Evolutionary conservation across 2,797 vertebrate species (phyloP), one percentile per base, ranked within the genome.

Genomic region (Nothura maculosa): DNA sequence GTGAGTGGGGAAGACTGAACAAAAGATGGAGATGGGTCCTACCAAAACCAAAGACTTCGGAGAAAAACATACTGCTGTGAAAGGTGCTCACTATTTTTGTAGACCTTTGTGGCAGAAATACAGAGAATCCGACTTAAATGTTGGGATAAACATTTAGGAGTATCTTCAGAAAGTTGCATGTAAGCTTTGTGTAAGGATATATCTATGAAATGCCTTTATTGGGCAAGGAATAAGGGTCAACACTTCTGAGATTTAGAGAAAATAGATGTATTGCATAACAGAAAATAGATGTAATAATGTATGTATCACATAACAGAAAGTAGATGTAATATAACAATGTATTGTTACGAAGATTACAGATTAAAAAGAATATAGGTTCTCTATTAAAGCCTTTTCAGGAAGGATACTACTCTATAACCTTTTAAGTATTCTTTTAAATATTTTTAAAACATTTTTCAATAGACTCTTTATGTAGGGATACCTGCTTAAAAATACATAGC

Each of bases 381-480:
- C 61, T 67, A 57, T 63, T 77, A 36, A 74, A 42, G 83, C 68
- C 1, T 68, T 89, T 54, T 20, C 47, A 92, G 38, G 64, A 85
- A 89, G 69, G 38, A 43, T 67, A 19, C 20, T 81, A 27, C 12
- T 88, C 8, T 81, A 6, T 55, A 86, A 73, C n/a, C 63, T 88
- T 73, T 34, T n/a, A n/a, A n/a, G n/a, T n/a, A n/a, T 78, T 90
- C 28, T 67, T 79, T 92, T 91, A 45, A 63, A 16, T 81, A 28
- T 81, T 79, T 93, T 91, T 40, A 87, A 73, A 88, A 34, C 38
- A 28, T 43, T 30, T 84, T 91, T 73, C 87, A 83, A 86, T 58
- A 30, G 28, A 18, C 18, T 54, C 52, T 30, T 18, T 54, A 62
- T 27, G 25, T 67, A 50, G 60, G 9, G 42, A 43, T 43, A 17